These are phyloP conservation scores for Argyresthia goedartella DNA, from an alignment of 2,888 invertebrate genomes.

Conservation along the genomic window DNA sequence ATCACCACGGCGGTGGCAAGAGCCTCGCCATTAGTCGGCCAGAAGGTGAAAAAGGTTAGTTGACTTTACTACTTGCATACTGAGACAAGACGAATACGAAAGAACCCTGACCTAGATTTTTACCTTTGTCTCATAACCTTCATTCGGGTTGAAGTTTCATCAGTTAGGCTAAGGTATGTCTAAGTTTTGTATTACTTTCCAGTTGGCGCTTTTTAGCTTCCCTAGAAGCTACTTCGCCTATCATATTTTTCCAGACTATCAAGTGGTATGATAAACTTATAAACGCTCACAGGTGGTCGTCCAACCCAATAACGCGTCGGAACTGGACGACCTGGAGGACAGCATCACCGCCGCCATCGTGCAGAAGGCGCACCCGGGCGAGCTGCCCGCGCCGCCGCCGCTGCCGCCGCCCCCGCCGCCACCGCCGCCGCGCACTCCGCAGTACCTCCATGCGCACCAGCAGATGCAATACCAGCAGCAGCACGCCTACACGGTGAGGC, in stretches of 20 bases:
- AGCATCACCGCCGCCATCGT: conserved; percentile 66
- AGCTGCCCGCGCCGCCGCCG: conserved; percentile 35
- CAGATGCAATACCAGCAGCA: conserved; percentile 35
- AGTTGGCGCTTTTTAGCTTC: background rate
- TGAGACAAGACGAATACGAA: background rate
- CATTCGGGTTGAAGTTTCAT: too few relatives aligned
- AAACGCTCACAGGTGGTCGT: too few relatives aligned
- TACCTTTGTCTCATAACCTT: too few relatives aligned
- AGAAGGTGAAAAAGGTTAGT: conserved; percentile 25
- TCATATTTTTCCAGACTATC: too few relatives aligned
- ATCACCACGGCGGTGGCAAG: conserved; percentile 34
- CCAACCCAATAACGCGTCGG: conserved; percentile 56
- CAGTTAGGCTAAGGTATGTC: too few relatives aligned
- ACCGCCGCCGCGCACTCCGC: too few relatives aligned
- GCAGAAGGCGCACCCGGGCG: conserved; percentile 44
- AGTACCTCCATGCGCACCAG: conserved; percentile 31
- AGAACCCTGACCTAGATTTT: too few relatives aligned
- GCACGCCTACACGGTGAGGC: too few relatives aligned
- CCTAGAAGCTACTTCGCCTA: background rate
- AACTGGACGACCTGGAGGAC: conserved; percentile 66
- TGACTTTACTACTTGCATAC: too few relatives aligned
- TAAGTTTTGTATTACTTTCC: background rate
- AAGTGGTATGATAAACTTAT: too few relatives aligned
- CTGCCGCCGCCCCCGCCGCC: conserved; percentile 36
- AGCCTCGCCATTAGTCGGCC: conserved; percentile 23